phyloP scores from a whole-genome alignment of 23 tunicate species.

The Phallusia fumigata region DNA sequence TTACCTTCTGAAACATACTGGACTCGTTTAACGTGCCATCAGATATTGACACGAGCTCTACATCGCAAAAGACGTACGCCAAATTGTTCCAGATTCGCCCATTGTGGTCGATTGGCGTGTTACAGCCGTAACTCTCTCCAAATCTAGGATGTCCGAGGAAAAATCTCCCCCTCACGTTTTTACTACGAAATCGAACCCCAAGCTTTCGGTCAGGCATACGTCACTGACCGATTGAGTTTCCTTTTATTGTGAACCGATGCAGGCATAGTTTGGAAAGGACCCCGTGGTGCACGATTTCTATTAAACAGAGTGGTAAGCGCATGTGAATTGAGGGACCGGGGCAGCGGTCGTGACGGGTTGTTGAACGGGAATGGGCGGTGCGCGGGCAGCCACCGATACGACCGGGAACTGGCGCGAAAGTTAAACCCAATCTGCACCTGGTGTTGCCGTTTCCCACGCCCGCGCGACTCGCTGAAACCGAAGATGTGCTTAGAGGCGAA shows the following conservation, averaged over 20 bases:
- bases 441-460: conserved; percentile 33
- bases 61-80: too few relatives aligned
- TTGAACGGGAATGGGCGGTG: conserved; percentile 4
- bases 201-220: not conserved
- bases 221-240: not conserved
- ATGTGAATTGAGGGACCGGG: not conserved
- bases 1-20: too few relatives aligned
- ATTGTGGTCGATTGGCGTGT: too few relatives aligned
- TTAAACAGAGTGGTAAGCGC: not conserved
- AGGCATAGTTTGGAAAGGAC: conserved; percentile 11
- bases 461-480: conserved; percentile 16
- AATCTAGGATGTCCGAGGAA: too few relatives aligned
- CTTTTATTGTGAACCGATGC: not conserved
- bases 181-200: too few relatives aligned
- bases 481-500: conserved; percentile 4
- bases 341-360: conserved; percentile 6
- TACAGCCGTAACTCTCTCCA: too few relatives aligned
- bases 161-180: too few relatives aligned
- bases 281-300: not conserved
- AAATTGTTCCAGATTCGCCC: too few relatives aligned
- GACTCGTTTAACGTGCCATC: too few relatives aligned
- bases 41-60: too few relatives aligned
- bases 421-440: conserved; percentile 31
- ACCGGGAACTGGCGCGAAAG: conserved; percentile 25
- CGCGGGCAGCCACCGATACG: conserved; percentile 4